Evolutionary conservation across 2,888 invertebrate species (phyloP), one percentile per base, ranked within the genome.

Genomic region (Sesia apiformis): DNA sequence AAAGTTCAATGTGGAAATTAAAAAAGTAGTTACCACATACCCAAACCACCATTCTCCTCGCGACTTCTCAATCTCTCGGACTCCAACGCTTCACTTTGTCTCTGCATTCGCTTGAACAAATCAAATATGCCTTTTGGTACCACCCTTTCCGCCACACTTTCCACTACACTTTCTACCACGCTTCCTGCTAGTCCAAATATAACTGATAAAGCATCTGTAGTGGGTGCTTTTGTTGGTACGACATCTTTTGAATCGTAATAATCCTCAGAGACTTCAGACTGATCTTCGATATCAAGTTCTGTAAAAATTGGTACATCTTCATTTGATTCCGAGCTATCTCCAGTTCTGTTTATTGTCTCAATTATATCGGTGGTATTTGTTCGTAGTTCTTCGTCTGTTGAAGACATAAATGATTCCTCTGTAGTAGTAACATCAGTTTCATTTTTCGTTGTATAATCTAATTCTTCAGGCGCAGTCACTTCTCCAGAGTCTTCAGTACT

Each of bases 11-110:
- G 23, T 23, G 2, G 23, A 23, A 23, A 23, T 23, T 23, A 23
- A 1, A 23, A 23, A 23, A 23, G 23, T 23, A 2, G 23, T 23
- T 23, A 23, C 23, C 23, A 67, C 76, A 64, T 66, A 90, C 90
- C 90, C 46, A 90, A 63, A 6, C 90, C 90, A 0, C 90, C 90
- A 66, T 90, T 90, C 59, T 90, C 90, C 61, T 90, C 90, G 38
- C 82, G 74, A 61, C 90, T 90, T 57, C 90, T 76, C 49, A 90
- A 63, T 42, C 77, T 79, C 60, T 90, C 85, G 0, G 84, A 83
- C 65, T 90, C 90, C 53, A 90, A 58, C 4, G 84, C 84, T 58
- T 88, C 87, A 55, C 69, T 89, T 61, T 90, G 90, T 53, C 70
- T 76, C 67, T 90, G 90, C 83, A 90, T 87, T 55, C 90, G 71